phyloP scores from a whole-genome alignment of 2,113 vertebrate genomes.

The Cinclus mexicanus region DNA sequence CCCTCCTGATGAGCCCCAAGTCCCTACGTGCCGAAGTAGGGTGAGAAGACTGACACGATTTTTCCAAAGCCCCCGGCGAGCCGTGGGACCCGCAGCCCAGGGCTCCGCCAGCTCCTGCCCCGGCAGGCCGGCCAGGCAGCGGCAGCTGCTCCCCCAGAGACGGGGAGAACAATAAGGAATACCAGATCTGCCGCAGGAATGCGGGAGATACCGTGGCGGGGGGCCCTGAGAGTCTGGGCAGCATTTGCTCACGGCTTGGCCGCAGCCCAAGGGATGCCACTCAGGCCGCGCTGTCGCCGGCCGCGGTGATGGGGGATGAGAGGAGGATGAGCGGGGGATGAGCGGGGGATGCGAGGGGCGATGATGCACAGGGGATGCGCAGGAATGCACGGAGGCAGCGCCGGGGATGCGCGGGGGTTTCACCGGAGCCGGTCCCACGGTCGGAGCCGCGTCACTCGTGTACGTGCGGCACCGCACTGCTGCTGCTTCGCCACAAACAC shows the following conservation, averaged over 20 bases:
- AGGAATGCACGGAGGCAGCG: background rate
- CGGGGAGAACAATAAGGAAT: constrained; percentile 51
- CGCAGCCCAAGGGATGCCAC: background rate
- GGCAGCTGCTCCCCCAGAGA: constrained; percentile 39
- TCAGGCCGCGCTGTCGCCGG: background rate
- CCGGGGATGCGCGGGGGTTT: background rate
- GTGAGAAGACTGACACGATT: background rate
- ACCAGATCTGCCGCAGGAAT: constrained; percentile 56
- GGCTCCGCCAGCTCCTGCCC: constrained; percentile 7
- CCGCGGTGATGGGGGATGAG: background rate
- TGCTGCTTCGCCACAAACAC: background rate
- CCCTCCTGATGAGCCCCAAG: background rate
- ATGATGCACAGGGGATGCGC: background rate
- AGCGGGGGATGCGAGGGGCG: background rate
- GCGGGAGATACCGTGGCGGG: constrained; percentile 40
- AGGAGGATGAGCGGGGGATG: background rate
- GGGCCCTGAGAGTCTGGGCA: background rate
- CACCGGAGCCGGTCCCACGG: background rate
- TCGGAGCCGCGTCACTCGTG: background rate
- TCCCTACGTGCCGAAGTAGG: background rate
- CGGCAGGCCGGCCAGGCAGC: background rate
- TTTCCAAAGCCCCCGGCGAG: constrained; percentile 52
- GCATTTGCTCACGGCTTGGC: constrained; percentile 14
- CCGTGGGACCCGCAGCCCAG: background rate
- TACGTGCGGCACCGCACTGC: constrained; percentile 15